Conservation (phyloP, 1,140 invertebrate species). For the Leptestheria dahalacensis region DNA sequence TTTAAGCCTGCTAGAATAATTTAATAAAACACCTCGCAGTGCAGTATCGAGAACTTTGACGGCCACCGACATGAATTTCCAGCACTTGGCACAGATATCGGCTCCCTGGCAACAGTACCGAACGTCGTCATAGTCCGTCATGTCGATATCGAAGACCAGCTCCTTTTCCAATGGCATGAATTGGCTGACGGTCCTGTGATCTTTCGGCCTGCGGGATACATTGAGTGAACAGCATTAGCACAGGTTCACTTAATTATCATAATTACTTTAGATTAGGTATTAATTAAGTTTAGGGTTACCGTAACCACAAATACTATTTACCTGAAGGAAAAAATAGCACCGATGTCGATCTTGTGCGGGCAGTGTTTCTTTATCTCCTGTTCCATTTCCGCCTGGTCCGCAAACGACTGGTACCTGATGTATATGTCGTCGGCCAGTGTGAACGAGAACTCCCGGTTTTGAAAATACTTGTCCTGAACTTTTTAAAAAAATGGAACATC, state of each 20-base stretch:
- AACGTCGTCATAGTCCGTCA: slow-evolving; percentile 98
- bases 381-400: slow-evolving; percentile 60
- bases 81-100: slow-evolving; percentile 84
- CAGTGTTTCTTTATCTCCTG: slow-evolving; percentile 58
- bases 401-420: slow-evolving; percentile 78
- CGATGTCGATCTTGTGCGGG: slow-evolving; percentile 92
- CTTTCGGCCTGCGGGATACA: slow-evolving; percentile 36
- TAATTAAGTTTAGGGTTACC: no score
- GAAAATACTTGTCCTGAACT: slow-evolving; percentile 52
- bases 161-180: slow-evolving; percentile 60
- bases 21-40: slow-evolving; percentile 47
- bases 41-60: slow-evolving; percentile 75
- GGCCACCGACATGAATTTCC: slow-evolving; percentile 92
- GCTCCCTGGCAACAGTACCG: slow-evolving; percentile 78
- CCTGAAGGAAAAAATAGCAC: slow-evolving; percentile 70
- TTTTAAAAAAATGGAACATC: slow-evolving; percentile 24
- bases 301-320: slow-evolving; percentile 35
- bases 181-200: slow-evolving; percentile 35
- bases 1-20: neutral
- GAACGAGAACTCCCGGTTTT: slow-evolving; percentile 86
- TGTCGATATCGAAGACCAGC: slow-evolving; percentile 97
- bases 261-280: no score
- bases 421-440: slow-evolving; percentile 89
- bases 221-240: neutral
- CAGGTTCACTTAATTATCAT: slow-evolving; percentile 4